Percentiles rank a stretch among this genome's conserved stretches.
These are phyloP conservation scores for Himalopsyche kuldschensis DNA, from an alignment of 2,888 invertebrate species.

Conservation along the genomic window DNA sequence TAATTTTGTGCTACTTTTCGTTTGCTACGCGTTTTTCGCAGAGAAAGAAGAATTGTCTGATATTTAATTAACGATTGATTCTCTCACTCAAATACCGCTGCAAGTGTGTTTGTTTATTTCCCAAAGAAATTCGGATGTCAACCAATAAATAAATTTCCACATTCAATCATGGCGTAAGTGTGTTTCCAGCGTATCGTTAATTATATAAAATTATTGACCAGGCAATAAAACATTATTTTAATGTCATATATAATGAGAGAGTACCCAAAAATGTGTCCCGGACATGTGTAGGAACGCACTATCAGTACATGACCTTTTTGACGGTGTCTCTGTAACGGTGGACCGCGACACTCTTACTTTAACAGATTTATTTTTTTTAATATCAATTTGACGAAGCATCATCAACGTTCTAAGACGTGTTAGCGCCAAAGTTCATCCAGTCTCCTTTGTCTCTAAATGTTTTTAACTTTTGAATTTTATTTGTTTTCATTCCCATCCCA, in stretches of 20 bases:
- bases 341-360: neutral
- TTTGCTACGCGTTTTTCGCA: too few species aligned
- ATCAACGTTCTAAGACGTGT: too few species aligned
- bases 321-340: neutral
- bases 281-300: neutral
- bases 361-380: too few species aligned
- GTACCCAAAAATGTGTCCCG: neutral
- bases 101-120: neutral
- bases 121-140: neutral
- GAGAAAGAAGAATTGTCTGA: too few species aligned
- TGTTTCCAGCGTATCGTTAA: neutral
- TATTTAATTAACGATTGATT: too few species aligned
- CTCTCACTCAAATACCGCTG: too few species aligned
- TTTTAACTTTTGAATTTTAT: too few species aligned
- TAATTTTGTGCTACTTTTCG: too few species aligned
- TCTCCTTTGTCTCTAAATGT: too few species aligned
- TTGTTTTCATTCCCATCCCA: too few species aligned
- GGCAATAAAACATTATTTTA: neutral
- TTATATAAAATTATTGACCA: neutral
- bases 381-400: too few species aligned
- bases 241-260: neutral
- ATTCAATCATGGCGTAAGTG: neutral
- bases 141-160: neutral
- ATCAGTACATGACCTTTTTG: neutral
- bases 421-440: too few species aligned